Evolutionary conservation across 1,140 invertebrate species (phyloP), one percentile per base, ranked within the genome.

Genomic region (Holotrichia oblita): DNA sequence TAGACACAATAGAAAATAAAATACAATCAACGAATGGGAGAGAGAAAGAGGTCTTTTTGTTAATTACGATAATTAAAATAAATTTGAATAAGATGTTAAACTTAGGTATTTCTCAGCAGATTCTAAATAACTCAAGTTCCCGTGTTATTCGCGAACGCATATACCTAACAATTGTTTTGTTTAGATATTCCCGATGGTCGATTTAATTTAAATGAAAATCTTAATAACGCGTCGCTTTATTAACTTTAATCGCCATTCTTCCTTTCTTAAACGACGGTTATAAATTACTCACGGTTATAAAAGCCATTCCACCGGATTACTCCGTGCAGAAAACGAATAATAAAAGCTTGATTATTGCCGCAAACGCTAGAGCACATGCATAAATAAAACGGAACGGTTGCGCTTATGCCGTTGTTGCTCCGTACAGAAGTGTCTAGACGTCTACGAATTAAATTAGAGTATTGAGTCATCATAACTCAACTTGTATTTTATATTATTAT

Each of bases 371-470:
- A 55, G 48, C 48, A n/a, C 14, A 17, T 55, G 27, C 27, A 34
- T 34, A 34, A 3, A 17, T n/a, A n/a, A 55, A 55, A 17, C 14
- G 48, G 14, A 55, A 55, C 27, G 27, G 27, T 34, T 4, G 27
- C 27, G 4, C 48, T 17, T 55, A n/a, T 48, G 48, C 48, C 14
- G 48, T 17, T 55, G 48, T 34, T 34, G 27, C 27, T 34, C 27
- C 27, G 4, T 4, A 4, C 48, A 55, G 48, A 55, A 55, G 48
- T 55, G 48, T 55, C 48, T 55, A 55, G 48, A 55, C 48, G 48
- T 55, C 48, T 55, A 55, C 48, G 48, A 55, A 55, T 17, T 55
- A 55, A 55, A 55, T 55, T 55, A 55, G 14, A n/a, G 48, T 55
- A 55, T 55, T 55, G 48, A 55, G 48, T 55, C 48, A 17, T 55